Evolutionary conservation across 2,888 invertebrate species (phyloP).

Genomic region (Limnephilus auricula): DNA sequence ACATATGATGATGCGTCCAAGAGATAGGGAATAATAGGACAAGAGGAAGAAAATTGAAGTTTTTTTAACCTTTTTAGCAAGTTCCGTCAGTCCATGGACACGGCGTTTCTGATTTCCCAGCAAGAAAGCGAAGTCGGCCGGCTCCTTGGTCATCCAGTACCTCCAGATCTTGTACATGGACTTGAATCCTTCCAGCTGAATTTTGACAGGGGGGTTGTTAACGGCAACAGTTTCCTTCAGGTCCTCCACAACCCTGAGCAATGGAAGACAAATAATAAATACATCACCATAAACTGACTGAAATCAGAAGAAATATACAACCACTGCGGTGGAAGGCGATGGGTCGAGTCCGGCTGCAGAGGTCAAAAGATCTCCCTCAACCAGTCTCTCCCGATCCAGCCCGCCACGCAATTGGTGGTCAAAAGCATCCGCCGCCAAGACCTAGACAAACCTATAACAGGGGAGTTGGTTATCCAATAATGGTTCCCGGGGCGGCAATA

Average conservation of each 20-base stretch:
- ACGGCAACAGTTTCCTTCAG: constrained; percentile 69
- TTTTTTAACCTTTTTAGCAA: constrained; percentile 77
- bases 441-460: no score
- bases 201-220: constrained; percentile 67
- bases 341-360: no score
- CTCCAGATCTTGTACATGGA: constrained; percentile 84
- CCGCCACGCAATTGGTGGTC: no score
- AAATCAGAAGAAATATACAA: no score
- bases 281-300: not conserved
- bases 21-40: not conserved
- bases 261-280: constrained; percentile 44
- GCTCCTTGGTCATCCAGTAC: constrained; percentile 86
- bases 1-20: not conserved
- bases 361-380: no score
- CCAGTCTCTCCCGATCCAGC: no score
- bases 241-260: constrained; percentile 72
- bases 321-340: no score
- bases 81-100: constrained; percentile 76
- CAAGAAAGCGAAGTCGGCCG: constrained; percentile 79
- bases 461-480: no score
- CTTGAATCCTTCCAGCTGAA: constrained; percentile 72
- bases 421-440: no score
- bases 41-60: not conserved
- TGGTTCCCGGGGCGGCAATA: no score
- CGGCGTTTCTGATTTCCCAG: constrained; percentile 81